Conservation (phyloP, 2,113 vertebrate species). For the Xiphorhynchus elegans region DNA sequence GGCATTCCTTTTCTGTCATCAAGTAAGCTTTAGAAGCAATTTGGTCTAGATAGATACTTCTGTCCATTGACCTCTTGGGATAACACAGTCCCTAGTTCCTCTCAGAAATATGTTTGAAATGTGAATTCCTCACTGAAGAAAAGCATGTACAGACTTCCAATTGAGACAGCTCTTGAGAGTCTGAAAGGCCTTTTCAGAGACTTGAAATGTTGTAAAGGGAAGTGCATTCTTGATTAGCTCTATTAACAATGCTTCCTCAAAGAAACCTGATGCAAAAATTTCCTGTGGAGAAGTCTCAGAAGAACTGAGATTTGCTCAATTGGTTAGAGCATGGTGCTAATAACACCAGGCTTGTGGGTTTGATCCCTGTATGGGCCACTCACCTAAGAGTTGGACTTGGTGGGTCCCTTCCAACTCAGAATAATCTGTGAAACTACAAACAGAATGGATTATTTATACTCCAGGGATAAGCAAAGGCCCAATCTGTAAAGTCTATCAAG, state of each 20-base stretch:
- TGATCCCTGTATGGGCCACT: neutral
- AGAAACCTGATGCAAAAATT: slow-evolving; percentile 31
- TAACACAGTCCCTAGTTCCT: neutral
- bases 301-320: neutral
- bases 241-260: slow-evolving; percentile 17
- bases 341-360: neutral
- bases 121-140: slow-evolving; percentile 36
- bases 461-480: neutral
- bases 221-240: slow-evolving; percentile 32
- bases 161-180: neutral
- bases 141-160: slow-evolving; percentile 25
- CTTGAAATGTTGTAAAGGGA: neutral
- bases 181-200: slow-evolving; percentile 63
- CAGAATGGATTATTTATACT: neutral
- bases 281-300: neutral
- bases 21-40: slow-evolving; percentile 40
- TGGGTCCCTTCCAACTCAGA: neutral
- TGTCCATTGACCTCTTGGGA: slow-evolving; percentile 29
- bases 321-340: neutral
- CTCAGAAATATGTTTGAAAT: slow-evolving; percentile 57
- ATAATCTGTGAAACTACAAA: neutral
- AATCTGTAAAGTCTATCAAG: neutral
- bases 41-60: slow-evolving; percentile 49
- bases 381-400: neutral
- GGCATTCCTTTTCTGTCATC: slow-evolving; percentile 30